Conservation (phyloP, 2,113 vertebrate species). For the Pagrus major region DNA sequence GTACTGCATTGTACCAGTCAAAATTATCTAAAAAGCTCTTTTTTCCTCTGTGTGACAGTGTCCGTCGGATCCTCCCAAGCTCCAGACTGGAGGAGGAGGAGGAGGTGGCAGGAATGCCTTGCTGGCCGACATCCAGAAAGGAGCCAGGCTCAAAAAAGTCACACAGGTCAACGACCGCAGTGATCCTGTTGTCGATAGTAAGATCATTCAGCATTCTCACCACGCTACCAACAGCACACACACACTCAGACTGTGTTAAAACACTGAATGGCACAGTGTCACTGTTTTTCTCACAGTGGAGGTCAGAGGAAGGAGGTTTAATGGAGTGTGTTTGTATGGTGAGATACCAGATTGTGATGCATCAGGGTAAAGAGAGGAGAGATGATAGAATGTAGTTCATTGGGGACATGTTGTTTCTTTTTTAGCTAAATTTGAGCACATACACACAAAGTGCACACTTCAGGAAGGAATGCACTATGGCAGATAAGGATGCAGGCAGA, state of each 20-base stretch:
- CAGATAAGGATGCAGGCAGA: constrained; percentile 55
- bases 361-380: constrained; percentile 1
- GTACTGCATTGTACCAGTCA: not conserved
- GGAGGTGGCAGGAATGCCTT: constrained; percentile 89
- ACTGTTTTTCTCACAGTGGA: not conserved
- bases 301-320: not conserved
- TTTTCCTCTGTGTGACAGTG: constrained; percentile 52
- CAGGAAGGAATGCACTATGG: constrained; percentile 59
- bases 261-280: not conserved
- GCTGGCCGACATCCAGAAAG: constrained; percentile 94
- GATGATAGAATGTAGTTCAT: not conserved
- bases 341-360: not conserved
- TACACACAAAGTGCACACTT: constrained; percentile 25
- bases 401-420: constrained; percentile 19
- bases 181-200: constrained; percentile 90
- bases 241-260: not conserved
- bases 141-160: constrained; percentile 90
- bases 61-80: constrained; percentile 61
- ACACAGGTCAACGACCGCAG: constrained; percentile 93
- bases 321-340: not conserved
- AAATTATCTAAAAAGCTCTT: not conserved
- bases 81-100: constrained; percentile 74
- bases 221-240: not conserved
- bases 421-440: constrained; percentile 15
- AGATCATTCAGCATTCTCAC: constrained; percentile 71